These are phyloP conservation scores for Syrrhaptes paradoxus DNA, from an alignment of 2,113 vertebrate species.

Conservation along the genomic window DNA sequence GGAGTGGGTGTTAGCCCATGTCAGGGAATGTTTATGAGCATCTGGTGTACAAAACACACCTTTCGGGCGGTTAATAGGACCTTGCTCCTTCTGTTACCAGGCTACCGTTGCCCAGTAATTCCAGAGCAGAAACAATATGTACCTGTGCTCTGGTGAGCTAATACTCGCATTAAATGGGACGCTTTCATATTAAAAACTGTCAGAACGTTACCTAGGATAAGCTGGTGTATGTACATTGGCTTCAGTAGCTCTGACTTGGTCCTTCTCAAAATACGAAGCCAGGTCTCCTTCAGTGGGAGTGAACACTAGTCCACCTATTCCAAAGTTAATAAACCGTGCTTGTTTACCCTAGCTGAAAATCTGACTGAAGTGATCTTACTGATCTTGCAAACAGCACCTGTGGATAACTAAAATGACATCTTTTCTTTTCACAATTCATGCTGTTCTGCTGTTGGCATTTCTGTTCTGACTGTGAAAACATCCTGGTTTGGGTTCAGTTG, in stretches of 20 bases:
- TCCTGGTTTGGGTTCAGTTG: not conserved
- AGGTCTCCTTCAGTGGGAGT: not conserved
- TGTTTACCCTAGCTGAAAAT: not conserved
- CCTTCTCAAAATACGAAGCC: not conserved
- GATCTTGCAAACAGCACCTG: not conserved
- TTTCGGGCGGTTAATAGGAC: not conserved
- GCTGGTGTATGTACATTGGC: not conserved
- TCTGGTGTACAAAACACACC: not conserved
- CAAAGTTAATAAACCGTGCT: not conserved
- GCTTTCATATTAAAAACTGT: not conserved
- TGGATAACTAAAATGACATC: not conserved
- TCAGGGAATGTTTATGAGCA: not conserved
- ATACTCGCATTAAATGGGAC: not conserved
- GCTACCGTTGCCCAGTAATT: not conserved
- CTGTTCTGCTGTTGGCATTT: not conserved
- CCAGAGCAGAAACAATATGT: not conserved
- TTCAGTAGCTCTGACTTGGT: not conserved
- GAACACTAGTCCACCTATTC: not conserved
- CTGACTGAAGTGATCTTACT: not conserved
- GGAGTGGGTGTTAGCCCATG: not conserved
- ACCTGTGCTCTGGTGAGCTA: not conserved
- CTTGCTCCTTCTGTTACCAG: not conserved
- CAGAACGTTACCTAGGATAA: not conserved
- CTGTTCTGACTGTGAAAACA: slow-evolving; percentile 23
- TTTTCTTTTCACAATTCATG: not conserved